Conservation (phyloP, 2,888 invertebrate species). For the Chrysolina americana region DNA sequence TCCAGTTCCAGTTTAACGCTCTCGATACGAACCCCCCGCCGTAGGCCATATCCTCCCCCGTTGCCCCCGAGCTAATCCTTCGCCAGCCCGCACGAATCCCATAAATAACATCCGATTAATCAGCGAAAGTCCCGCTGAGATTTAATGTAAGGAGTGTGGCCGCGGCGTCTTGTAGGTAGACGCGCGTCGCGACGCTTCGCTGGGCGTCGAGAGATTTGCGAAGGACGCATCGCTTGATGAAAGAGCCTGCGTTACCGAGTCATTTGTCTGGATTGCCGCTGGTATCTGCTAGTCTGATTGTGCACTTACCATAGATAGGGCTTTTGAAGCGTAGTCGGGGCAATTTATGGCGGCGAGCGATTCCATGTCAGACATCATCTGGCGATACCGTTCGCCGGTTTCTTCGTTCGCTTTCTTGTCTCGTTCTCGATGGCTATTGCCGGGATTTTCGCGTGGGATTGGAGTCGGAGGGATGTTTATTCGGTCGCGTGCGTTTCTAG, state of each 20-base stretch:
- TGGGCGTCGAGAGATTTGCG: constrained; percentile 35
- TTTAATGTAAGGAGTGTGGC: constrained; percentile 24
- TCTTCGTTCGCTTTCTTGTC: not conserved
- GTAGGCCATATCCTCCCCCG: no score
- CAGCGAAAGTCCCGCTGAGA: constrained; percentile 19
- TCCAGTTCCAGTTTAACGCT: no score
- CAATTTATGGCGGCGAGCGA: constrained; percentile 52
- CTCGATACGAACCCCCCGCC: no score
- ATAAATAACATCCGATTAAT: constrained; percentile 12
- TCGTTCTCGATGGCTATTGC: not conserved
- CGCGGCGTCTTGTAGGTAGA: constrained; percentile 34
- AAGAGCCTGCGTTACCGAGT: constrained; percentile 61
- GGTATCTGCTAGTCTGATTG: constrained; percentile 59
- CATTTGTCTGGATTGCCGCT: constrained; percentile 62
- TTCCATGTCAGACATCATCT: constrained; percentile 43
- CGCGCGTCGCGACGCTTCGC: constrained; percentile 33
- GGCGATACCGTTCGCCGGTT: constrained; percentile 25
- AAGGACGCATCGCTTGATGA: constrained; percentile 56
- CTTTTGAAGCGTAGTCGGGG: constrained; percentile 50
- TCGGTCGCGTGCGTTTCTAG: no score
- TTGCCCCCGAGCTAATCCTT: not conserved
- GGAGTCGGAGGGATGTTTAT: not conserved
- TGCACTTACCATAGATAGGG: constrained; percentile 59
- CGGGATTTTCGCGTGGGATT: not conserved
- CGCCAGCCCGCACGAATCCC: not conserved